Conservation (phyloP, 2,888 invertebrate genomes). For the Agonum fuliginosum region DNA sequence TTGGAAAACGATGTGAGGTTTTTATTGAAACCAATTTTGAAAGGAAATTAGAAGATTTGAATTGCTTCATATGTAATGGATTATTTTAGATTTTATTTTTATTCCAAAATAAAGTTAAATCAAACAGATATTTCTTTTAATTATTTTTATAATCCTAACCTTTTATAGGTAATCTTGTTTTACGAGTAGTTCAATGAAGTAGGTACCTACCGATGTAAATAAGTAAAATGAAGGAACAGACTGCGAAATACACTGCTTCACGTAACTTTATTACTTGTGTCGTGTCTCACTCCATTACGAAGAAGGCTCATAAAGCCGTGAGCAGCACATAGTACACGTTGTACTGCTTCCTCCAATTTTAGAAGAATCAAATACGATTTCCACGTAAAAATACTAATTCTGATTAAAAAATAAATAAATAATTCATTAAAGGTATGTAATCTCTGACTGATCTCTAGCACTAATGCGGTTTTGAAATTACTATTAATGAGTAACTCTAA, state of each 20-base stretch:
- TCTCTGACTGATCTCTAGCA: too few species aligned
- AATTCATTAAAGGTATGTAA: too few species aligned
- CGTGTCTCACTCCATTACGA: constrained; percentile 29
- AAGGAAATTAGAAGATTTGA: constrained; percentile 8
- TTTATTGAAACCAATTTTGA: constrained; percentile 9
- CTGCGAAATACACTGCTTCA: constrained; percentile 34
- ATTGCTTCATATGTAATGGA: neutral
- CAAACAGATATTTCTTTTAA: too few species aligned
- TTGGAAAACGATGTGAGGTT: constrained; percentile 9
- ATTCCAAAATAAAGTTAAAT: neutral
- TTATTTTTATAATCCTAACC: too few species aligned
- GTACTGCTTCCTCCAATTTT: neutral
- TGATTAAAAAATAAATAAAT: too few species aligned
- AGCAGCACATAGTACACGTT: constrained; percentile 12
- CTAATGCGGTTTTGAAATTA: too few species aligned
- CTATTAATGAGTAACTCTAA: too few species aligned
- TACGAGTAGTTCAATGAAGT: constrained; percentile 5
- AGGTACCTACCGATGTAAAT: constrained; percentile 12
- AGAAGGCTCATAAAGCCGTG: constrained; percentile 26
- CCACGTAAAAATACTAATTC: too few species aligned
- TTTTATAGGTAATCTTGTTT: constrained; percentile 15
- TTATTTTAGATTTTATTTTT: constrained; percentile 10
- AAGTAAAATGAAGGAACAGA: constrained; percentile 25
- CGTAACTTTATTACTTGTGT: constrained; percentile 39
- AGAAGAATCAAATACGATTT: too few species aligned